phyloP scores from a whole-genome alignment of 2,888 invertebrate species.

The Neoitamus cyanurus region DNA sequence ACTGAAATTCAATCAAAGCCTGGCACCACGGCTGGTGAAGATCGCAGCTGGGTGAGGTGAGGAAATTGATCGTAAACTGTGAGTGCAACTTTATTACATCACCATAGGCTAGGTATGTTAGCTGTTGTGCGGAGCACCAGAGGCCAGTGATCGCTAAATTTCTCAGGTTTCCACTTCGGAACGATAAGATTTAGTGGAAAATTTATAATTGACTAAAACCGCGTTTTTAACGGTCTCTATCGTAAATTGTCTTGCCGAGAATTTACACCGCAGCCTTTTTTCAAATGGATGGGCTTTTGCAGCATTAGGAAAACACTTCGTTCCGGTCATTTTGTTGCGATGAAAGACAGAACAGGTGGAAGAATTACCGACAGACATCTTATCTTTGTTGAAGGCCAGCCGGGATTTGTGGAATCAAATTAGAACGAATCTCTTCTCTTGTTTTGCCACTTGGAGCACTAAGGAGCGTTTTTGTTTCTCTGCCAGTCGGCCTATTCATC shows the following conservation, averaged over 20 bases:
- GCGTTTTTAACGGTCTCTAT: constrained; percentile 10
- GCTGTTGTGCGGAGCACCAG: background rate
- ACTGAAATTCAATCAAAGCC: constrained; percentile 2
- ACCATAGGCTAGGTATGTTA: background rate
- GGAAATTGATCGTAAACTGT: constrained; percentile 18
- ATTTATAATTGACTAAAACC: background rate
- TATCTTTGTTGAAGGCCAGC: background rate
- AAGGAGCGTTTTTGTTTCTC: background rate
- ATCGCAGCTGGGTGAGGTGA: background rate
- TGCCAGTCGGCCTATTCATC: background rate
- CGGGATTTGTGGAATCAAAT: background rate
- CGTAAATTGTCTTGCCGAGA: background rate
- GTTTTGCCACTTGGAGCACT: background rate
- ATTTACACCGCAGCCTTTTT: background rate
- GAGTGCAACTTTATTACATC: constrained; percentile 32
- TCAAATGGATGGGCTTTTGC: background rate
- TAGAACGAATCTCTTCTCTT: constrained; percentile 3
- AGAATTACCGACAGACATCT: background rate
- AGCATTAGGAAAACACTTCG: background rate
- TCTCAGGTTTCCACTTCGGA: background rate
- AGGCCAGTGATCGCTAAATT: constrained; percentile 1
- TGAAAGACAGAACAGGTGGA: background rate
- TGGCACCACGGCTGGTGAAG: background rate
- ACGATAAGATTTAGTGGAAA: background rate
- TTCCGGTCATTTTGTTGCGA: background rate